phyloP scores from a whole-genome alignment of 2,797 vertebrate genomes.

The Chaetodon trifasciatus region DNA sequence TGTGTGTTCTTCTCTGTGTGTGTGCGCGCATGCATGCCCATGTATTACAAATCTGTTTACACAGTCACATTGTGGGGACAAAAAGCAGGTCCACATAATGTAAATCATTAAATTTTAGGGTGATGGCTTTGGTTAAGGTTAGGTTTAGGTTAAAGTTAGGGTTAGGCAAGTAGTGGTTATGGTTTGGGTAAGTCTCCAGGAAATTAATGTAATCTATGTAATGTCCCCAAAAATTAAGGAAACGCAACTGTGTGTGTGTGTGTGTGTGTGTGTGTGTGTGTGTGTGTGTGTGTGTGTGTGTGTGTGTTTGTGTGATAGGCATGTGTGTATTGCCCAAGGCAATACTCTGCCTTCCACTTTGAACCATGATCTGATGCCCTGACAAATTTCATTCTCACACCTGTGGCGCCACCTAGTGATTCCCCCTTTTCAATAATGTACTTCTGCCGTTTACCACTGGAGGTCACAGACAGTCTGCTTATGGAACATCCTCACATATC shows the following conservation, averaged over 20 bases:
- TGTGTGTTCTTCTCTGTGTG: background rate
- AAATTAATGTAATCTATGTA: no score
- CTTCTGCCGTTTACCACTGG: conserved; percentile 53
- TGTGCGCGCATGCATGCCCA: background rate
- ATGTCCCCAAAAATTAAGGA: no score
- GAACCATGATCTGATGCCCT: conserved; percentile 1
- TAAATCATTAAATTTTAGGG: no score
- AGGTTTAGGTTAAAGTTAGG: no score
- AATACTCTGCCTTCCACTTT: conserved; percentile 13
- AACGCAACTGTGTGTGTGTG: no score
- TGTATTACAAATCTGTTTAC: no score
- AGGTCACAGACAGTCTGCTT: conserved; percentile 42
- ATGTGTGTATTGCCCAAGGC: background rate
- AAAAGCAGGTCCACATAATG: no score
- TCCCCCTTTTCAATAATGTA: conserved; percentile 10
- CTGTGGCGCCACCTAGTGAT: conserved; percentile 65
- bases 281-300: conserved; percentile 2
- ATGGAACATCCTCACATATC: background rate
- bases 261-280: no score
- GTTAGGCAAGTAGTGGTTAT: no score
- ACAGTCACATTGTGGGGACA: no score
- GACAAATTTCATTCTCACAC: conserved; percentile 13
- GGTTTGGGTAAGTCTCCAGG: no score
- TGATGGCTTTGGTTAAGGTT: no score
- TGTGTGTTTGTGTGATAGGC: background rate